Evolutionary conservation across 2,888 invertebrate species (phyloP), one percentile per base, ranked within the genome.

Genomic region (Oscheius sp.): DNA sequence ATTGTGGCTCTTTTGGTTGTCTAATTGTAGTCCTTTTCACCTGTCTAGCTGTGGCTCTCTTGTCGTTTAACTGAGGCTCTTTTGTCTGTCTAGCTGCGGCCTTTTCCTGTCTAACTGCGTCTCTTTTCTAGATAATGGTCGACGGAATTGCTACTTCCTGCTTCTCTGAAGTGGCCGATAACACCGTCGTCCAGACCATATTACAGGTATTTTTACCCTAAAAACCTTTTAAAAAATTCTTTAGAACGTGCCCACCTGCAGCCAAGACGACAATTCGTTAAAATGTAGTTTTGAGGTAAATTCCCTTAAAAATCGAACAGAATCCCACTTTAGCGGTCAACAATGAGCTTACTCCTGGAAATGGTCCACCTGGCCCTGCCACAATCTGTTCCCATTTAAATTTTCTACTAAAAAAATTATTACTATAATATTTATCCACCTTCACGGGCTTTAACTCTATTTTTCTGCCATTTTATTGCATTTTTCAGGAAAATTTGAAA

Each of bases 81-180:
- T 12, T 7, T 45, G 9, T 45, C 13, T 45, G 45, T n/a, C n/a
- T n/a, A 45, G 45, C 45, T 45, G 13, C 7, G 7, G 7, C 7
- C 13, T 45, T 45, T 45, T 45, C 13, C 7, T 35, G 35, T 6
- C 5, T 35, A 35, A 35, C 35, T 35, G 35, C 9, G 25, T 16
- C 25, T 18, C 9, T 53, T 21, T 61, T 61, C n/a, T 18, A 61
- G 61, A n/a, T 61, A 9, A 61, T 61, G 41, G 61, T 61, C 18
- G 61, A 61, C 21, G 61, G 61, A 41, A 61, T 61, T 13, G 61
- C 61, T 61, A 41, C 23, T 18, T 61, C 61, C 41, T 61, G 61
- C 21, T 23, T 18, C 61, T 61, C 61, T 13, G 43, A 61, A 43
- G 18, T 16, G 13, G 18, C 29, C 1, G 43, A 61, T 16, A 61